Evolutionary conservation across 2,888 invertebrate species (phyloP).

Genomic region (Apomyelois bistriatella): DNA sequence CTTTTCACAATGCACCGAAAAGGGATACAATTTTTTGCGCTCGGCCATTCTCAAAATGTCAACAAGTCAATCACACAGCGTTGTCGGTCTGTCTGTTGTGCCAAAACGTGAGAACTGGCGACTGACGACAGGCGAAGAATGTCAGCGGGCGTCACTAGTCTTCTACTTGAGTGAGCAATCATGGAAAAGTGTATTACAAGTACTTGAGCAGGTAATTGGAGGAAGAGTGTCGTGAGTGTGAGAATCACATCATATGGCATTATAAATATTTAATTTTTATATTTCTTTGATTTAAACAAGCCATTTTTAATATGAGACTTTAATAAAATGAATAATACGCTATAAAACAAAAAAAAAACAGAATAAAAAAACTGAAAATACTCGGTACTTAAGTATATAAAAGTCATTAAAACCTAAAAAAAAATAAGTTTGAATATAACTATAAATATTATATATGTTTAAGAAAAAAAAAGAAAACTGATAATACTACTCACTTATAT

Average conservation of each 20-base stretch:
- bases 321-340: too few relatives aligned
- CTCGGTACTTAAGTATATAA: too few relatives aligned
- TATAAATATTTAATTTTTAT: too few relatives aligned
- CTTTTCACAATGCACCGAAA: conserved; percentile 10
- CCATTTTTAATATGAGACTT: too few relatives aligned
- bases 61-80: conserved; percentile 36
- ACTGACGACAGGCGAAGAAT: background rate
- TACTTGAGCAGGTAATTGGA: conserved; percentile 8
- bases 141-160: conserved; percentile 2
- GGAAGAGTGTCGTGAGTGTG: background rate
- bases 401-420: too few relatives aligned
- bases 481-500: too few relatives aligned
- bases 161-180: background rate
- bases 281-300: too few relatives aligned
- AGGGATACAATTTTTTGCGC: conserved; percentile 11
- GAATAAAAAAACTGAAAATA: too few relatives aligned
- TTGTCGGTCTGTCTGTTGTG: conserved; percentile 22
- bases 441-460: too few relatives aligned
- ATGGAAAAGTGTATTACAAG: background rate
- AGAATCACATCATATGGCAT: background rate
- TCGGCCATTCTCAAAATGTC: conserved; percentile 35
- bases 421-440: too few relatives aligned
- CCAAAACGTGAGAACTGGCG: conserved; percentile 1
- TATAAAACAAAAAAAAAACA: too few relatives aligned
- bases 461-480: too few relatives aligned